Percentiles rank a stretch among this genome's conserved stretches.
Conservation (phyloP, 2,888 invertebrate genomes). For the Chrysopilus asiliformis region DNA sequence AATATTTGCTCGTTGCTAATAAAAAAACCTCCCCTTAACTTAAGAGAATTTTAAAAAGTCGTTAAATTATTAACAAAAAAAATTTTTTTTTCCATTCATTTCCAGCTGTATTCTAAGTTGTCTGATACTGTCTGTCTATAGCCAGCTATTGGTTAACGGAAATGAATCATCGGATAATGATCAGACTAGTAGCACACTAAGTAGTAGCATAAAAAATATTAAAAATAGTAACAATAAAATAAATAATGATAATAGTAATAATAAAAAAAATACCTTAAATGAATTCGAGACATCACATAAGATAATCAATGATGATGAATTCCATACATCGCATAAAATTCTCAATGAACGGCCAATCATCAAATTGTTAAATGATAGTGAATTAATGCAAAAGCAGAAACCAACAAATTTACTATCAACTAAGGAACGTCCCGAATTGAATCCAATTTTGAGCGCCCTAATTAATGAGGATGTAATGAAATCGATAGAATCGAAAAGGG, state of each 20-base stretch:
- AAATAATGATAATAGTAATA: background rate
- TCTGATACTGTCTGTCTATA: no score
- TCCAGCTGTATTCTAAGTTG: no score
- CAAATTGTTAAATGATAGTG: slow-evolving; percentile 10
- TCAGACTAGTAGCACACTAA: background rate
- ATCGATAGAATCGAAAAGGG: slow-evolving; percentile 36
- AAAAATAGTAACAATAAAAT: background rate
- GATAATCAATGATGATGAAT: slow-evolving; percentile 37
- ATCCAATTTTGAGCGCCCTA: slow-evolving; percentile 35
- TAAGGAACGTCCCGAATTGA: slow-evolving; percentile 34
- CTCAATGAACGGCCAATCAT: slow-evolving; percentile 12
- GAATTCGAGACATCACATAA: slow-evolving; percentile 61
- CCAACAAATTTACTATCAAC: slow-evolving; percentile 31
- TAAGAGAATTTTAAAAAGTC: no score
- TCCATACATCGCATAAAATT: slow-evolving; percentile 31
- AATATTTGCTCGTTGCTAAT: no score
- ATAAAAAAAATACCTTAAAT: slow-evolving; percentile 10
- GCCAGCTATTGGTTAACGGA: no score
- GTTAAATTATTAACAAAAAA: no score
- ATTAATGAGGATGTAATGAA: slow-evolving; percentile 41
- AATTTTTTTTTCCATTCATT: no score
- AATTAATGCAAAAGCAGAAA: slow-evolving; percentile 20
- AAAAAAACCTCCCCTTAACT: no score
- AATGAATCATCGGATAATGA: no score
- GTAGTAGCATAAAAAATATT: background rate